These are phyloP conservation scores for Manacus vitellinus DNA, from an alignment of 2,113 vertebrate species.

Conservation along the genomic window DNA sequence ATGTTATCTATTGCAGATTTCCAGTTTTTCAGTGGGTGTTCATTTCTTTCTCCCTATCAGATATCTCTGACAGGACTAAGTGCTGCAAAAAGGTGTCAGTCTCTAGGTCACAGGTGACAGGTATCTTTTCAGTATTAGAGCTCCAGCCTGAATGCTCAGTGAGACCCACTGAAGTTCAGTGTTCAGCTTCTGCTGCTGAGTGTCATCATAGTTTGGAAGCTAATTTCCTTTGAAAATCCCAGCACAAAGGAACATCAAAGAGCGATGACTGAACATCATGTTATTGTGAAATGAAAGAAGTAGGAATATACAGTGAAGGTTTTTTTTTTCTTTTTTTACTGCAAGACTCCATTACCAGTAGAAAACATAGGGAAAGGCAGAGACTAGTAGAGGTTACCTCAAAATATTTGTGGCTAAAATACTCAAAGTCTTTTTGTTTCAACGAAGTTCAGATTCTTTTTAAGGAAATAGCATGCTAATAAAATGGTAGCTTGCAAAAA, in stretches of 20 bases:
- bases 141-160: background rate
- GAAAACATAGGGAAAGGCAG: background rate
- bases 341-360: background rate
- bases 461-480: background rate
- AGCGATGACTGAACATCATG: background rate
- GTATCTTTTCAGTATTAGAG: background rate
- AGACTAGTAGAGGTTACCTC: background rate
- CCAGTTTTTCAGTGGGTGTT: background rate
- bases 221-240: constrained; percentile 55
- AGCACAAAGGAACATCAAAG: constrained; percentile 35
- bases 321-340: background rate
- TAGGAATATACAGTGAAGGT: background rate
- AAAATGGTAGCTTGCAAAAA: background rate
- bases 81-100: background rate
- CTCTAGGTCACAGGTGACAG: background rate
- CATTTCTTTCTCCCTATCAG: background rate
- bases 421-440: background rate
- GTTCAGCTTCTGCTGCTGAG: background rate
- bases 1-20: background rate
- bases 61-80: background rate
- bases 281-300: constrained; percentile 35
- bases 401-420: background rate
- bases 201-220: background rate
- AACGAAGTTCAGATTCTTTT: background rate
- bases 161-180: background rate